A percentile compares a stretch with the other conserved stretches of the same genome.
Evolutionary conservation across 2,113 vertebrate species (phyloP).

Genomic region (Damaliscus lunatus): DNA sequence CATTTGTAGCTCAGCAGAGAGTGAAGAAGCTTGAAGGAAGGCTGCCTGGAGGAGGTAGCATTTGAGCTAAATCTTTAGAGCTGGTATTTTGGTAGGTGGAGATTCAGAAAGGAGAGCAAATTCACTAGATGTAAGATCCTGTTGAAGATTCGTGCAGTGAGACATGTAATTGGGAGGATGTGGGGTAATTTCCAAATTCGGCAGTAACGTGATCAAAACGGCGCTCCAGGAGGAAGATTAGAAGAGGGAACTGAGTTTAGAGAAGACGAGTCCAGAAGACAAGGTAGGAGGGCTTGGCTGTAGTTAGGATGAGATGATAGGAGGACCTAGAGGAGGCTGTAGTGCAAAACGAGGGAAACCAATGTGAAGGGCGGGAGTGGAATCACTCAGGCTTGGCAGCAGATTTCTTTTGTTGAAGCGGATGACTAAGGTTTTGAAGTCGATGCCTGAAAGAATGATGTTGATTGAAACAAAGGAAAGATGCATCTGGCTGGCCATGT

Average conservation of each 20-base stretch:
- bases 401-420: not conserved
- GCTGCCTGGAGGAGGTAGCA: not conserved
- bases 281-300: not conserved
- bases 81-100: not conserved
- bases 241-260: not conserved
- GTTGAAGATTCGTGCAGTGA: not conserved
- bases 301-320: not conserved
- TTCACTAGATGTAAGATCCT: not conserved
- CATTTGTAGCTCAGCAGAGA: not conserved
- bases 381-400: not conserved
- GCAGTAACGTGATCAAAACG: not conserved
- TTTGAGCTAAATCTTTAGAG: not conserved
- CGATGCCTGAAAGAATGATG: not conserved
- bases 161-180: not conserved
- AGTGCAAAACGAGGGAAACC: not conserved
- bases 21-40: not conserved
- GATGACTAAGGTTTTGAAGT: not conserved
- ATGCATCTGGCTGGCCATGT: not conserved
- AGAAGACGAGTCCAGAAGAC: not conserved
- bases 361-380: not conserved
- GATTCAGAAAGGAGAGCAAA: not conserved
- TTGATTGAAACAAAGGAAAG: not conserved
- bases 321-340: not conserved
- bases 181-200: not conserved
- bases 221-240: not conserved